Conservation (phyloP, 2,797 vertebrate species). For the Gallinago nigripennis region DNA sequence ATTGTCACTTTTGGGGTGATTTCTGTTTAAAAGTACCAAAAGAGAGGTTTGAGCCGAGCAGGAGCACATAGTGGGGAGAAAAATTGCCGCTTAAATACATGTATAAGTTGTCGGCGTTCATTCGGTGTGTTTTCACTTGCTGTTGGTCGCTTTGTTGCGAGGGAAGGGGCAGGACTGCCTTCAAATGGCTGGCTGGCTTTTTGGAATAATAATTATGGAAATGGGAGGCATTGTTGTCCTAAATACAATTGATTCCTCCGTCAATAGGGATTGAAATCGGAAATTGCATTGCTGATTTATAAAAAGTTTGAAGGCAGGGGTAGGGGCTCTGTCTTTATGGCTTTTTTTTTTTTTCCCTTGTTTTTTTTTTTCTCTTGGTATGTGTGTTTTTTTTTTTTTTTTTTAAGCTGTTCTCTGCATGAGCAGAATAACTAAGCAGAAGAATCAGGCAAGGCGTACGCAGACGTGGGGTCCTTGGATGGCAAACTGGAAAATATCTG, state of each 20-base stretch:
- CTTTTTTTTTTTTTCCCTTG: background rate
- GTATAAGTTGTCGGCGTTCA: background rate
- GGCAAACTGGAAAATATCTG: constrained; percentile 63
- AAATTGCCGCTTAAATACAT: background rate
- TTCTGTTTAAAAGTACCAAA: background rate
- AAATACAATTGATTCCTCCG: constrained; percentile 65
- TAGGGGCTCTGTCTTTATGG: background rate
- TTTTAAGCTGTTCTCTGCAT: constrained; percentile 43
- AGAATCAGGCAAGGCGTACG: constrained; percentile 35
- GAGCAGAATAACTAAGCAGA: constrained; percentile 65
- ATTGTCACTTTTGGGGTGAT: background rate
- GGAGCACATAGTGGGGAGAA: fast-evolving
- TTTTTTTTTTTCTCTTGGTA: background rate
- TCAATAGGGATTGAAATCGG: constrained; percentile 64
- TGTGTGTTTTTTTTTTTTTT: background rate
- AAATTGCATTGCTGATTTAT: constrained; percentile 60
- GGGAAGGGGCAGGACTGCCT: constrained; percentile 45
- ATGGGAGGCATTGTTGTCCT: constrained; percentile 47
- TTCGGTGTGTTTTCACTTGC: constrained; percentile 49
- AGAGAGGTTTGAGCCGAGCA: background rate
- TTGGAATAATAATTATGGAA: constrained; percentile 71
- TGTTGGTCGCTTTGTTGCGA: constrained; percentile 46
- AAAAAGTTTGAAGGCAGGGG: constrained; percentile 26
- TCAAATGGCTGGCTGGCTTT: constrained; percentile 59
- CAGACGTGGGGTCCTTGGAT: constrained; percentile 52